Evolutionary conservation across 2,888 invertebrate species (phyloP).

Genomic region (Candidula unifasciata): DNA sequence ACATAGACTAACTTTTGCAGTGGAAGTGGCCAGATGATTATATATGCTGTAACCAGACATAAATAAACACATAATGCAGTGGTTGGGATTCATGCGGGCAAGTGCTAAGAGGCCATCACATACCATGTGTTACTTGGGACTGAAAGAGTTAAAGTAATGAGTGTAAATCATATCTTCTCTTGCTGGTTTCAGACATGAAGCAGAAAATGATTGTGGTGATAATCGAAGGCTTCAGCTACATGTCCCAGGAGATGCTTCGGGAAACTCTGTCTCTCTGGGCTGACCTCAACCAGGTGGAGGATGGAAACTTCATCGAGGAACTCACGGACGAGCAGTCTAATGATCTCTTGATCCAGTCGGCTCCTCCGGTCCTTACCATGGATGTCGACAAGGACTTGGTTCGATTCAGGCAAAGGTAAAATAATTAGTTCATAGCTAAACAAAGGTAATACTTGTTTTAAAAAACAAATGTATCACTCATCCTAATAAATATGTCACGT

Average conservation of each 20-base stretch:
- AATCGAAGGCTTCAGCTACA: slow-evolving; percentile 50
- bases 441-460: too few species aligned
- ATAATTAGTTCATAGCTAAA: too few species aligned
- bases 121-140: too few species aligned
- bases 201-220: slow-evolving; percentile 65
- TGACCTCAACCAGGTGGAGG: slow-evolving; percentile 30
- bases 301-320: slow-evolving; percentile 81
- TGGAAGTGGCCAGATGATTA: too few species aligned
- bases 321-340: slow-evolving; percentile 87
- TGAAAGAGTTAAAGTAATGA: not conserved
- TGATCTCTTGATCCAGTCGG: slow-evolving; percentile 87
- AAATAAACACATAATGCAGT: too few species aligned
- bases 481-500: too few species aligned
- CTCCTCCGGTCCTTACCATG: slow-evolving; percentile 81
- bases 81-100: too few species aligned
- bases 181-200: slow-evolving; percentile 58
- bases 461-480: too few species aligned
- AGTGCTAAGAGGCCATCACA: too few species aligned
- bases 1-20: too few species aligned
- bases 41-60: too few species aligned
- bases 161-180: not conserved
- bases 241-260: slow-evolving; percentile 46
- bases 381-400: slow-evolving; percentile 30
- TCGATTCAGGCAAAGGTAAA: slow-evolving; percentile 37
- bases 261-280: slow-evolving; percentile 49